phyloP scores from a whole-genome alignment of 2,113 vertebrate species.

The Oxyura jamaicensis region DNA sequence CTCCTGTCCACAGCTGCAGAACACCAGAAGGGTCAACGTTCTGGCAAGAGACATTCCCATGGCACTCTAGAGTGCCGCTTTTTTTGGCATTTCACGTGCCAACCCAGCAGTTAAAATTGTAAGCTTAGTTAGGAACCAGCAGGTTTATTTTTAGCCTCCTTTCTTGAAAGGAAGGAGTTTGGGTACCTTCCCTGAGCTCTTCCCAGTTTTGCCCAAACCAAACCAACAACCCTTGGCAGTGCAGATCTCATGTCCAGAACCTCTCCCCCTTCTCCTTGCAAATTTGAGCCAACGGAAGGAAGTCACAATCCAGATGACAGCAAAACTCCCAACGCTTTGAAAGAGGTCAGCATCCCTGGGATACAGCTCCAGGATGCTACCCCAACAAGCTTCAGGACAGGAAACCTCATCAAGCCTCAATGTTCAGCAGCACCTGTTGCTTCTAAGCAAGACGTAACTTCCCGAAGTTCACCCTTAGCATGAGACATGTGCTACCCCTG shows the following conservation, averaged over 20 bases:
- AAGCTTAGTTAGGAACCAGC: not conserved
- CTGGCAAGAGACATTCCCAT: not conserved
- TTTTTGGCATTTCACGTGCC: too few species aligned
- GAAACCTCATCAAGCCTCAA: not conserved
- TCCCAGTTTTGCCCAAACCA: not conserved
- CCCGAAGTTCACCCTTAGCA: not conserved
- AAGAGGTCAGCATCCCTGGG: not conserved
- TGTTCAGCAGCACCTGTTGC: not conserved
- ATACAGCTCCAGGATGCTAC: not conserved
- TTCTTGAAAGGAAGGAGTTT: not conserved
- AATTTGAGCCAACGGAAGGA: fast-evolving
- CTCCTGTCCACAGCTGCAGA: not conserved
- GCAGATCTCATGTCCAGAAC: not conserved
- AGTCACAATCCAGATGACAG: fast-evolving
- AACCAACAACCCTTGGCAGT: not conserved
- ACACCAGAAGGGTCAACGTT: not conserved
- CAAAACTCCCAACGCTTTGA: not conserved
- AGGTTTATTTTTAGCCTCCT: not conserved
- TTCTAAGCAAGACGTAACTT: not conserved
- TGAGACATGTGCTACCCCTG: not conserved
- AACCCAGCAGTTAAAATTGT: not conserved
- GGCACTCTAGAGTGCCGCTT: not conserved
- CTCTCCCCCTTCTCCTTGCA: not conserved
- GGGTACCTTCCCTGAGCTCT: not conserved
- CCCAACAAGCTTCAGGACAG: not conserved